Evolutionary conservation across 2,888 invertebrate species (phyloP).

Genomic region (Didymodactylos carnosus): DNA sequence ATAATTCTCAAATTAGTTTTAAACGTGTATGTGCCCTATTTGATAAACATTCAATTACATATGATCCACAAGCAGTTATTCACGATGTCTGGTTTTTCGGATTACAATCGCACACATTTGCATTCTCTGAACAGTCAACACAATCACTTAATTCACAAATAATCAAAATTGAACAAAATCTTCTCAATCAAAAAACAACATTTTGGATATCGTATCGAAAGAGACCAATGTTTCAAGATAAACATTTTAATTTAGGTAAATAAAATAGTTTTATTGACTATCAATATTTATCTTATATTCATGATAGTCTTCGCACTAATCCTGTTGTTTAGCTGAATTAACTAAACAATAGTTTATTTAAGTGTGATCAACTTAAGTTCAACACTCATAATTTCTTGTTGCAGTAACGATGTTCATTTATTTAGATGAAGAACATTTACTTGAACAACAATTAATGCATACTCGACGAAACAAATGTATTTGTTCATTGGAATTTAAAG

Average conservation of each 20-base stretch:
- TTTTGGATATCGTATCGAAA: not conserved
- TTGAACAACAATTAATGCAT: not conserved
- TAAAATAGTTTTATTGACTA: too few relatives aligned
- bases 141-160: not conserved
- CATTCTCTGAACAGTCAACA: not conserved
- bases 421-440: too few relatives aligned
- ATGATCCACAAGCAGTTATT: not conserved
- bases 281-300: too few relatives aligned
- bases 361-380: not conserved
- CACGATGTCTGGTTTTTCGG: not conserved
- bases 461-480: not conserved
- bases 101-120: not conserved
- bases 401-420: too few relatives aligned
- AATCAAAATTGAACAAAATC: not conserved
- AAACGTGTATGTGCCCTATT: not conserved
- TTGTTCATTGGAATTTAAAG: not conserved
- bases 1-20: not conserved
- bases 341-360: too few relatives aligned
- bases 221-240: not conserved
- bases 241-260: not conserved
- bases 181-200: not conserved
- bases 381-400: not conserved
- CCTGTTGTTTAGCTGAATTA: too few relatives aligned
- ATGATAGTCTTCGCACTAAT: too few relatives aligned
- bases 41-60: not conserved